Conservation (phyloP, 92 coral and sea anemone species). For the Metridium senile region DNA sequence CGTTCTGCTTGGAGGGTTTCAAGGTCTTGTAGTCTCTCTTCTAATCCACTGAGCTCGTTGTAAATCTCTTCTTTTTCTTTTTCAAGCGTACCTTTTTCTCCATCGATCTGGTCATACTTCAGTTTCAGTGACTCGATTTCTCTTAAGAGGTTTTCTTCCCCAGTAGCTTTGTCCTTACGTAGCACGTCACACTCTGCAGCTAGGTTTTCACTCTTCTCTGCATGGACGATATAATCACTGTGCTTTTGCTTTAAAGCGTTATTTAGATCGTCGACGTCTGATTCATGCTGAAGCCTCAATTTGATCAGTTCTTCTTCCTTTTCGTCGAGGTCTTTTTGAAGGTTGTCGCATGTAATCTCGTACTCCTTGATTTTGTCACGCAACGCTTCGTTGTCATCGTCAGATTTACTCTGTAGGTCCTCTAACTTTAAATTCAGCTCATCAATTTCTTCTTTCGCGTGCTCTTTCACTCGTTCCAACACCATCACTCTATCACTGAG, state of each 20-base stretch:
- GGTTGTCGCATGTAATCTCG: slow-evolving; percentile 35
- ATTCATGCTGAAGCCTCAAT: slow-evolving; percentile 27
- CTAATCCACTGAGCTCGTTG: slow-evolving; percentile 49
- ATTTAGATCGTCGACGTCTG: slow-evolving; percentile 14
- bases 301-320: slow-evolving; percentile 54
- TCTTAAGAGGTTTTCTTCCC: slow-evolving; percentile 33
- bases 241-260: slow-evolving; percentile 27
- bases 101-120: slow-evolving; percentile 55
- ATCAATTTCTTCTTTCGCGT: slow-evolving; percentile 35
- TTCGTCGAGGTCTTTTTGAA: slow-evolving; percentile 51
- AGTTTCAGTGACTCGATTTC: slow-evolving; percentile 75
- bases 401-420: slow-evolving; percentile 14
- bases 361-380: slow-evolving; percentile 46
- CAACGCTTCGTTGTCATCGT: slow-evolving; percentile 29
- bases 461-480: slow-evolving; percentile 45
- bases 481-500: slow-evolving; percentile 30
- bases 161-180: slow-evolving; percentile 38
- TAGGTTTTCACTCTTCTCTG: slow-evolving; percentile 26
- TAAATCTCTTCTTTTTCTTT: slow-evolving; percentile 56
- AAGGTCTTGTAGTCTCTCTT: slow-evolving; percentile 33
- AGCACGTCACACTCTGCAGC: slow-evolving; percentile 47
- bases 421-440: slow-evolving; percentile 13
- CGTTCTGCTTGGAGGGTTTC: slow-evolving; percentile 49
- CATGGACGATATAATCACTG: slow-evolving; percentile 35
- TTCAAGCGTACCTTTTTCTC: slow-evolving; percentile 60